A percentile compares a stretch with the other conserved stretches of the same genome.
These are phyloP conservation scores for Lutraria lutraria DNA, from an alignment of 2,888 invertebrate species.

Conservation along the genomic window DNA sequence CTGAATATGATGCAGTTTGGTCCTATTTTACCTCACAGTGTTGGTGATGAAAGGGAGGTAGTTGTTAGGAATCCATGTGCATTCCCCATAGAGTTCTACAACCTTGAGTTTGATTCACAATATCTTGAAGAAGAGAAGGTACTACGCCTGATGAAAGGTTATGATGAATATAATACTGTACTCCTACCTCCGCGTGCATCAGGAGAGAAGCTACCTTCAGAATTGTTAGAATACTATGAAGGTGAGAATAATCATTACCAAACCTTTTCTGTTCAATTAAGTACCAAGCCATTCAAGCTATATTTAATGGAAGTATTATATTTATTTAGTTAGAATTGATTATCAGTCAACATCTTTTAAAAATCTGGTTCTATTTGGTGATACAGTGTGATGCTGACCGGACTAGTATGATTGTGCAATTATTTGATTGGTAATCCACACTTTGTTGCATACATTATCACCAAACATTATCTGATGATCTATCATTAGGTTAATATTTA, in stretches of 20 bases:
- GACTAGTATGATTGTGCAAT: too few species aligned
- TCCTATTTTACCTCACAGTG: conserved; percentile 90
- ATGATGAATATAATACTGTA: conserved; percentile 86
- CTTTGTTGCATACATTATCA: too few species aligned
- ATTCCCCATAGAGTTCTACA: conserved; percentile 91
- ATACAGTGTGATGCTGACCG: too few species aligned
- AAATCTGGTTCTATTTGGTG: too few species aligned
- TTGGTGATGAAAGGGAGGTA: conserved; percentile 89
- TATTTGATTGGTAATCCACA: too few species aligned
- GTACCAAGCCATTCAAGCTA: too few species aligned
- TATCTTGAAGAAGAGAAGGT: conserved; percentile 87
- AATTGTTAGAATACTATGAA: conserved; percentile 86
- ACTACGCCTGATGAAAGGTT: conserved; percentile 86
- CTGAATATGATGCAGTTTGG: conserved; percentile 89
- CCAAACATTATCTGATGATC: too few species aligned
- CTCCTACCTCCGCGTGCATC: conserved; percentile 86
- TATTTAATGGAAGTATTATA: too few species aligned
- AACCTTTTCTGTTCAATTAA: too few species aligned
- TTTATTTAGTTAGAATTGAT: too few species aligned
- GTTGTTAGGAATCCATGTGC: conserved; percentile 90
- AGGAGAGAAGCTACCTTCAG: conserved; percentile 86
- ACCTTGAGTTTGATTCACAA: conserved; percentile 90
- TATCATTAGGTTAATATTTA: too few species aligned
- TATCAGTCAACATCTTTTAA: too few species aligned
- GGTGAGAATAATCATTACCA: conserved; percentile 71